These are phyloP conservation scores for Chymomyza caudatula DNA, from an alignment of 2,888 invertebrate species.

Conservation along the genomic window DNA sequence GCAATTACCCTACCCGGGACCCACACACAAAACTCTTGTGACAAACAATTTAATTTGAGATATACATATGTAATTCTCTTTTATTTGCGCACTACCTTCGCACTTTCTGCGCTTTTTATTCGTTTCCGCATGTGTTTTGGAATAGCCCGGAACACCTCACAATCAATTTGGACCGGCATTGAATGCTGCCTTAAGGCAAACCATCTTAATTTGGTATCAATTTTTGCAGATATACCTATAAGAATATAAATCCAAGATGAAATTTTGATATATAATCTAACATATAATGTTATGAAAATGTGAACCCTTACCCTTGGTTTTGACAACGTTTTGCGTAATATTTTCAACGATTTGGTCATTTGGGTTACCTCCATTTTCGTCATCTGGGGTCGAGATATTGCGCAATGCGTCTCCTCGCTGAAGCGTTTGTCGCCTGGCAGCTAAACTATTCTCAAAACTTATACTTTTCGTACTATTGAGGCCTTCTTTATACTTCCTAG, in stretches of 20 bases:
- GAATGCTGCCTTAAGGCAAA: conserved; percentile 73
- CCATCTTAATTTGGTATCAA: conserved; percentile 54
- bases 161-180: conserved; percentile 78
- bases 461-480: conserved; percentile 9
- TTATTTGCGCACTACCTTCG: conserved; percentile 19
- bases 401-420: conserved; percentile 77
- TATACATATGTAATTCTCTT: conserved; percentile 2
- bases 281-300: not conserved
- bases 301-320: conserved; percentile 28
- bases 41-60: no score
- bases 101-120: conserved; percentile 72
- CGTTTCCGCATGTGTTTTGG: conserved; percentile 76
- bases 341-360: conserved; percentile 27
- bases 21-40: no score
- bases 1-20: no score
- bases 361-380: conserved; percentile 48
- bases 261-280: no score
- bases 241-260: not conserved
- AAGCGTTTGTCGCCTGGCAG: conserved; percentile 72
- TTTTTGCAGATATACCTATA: not conserved
- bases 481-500: conserved; percentile 27
- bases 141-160: conserved; percentile 74
- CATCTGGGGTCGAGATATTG: conserved; percentile 75
- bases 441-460: conserved; percentile 65
- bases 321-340: not conserved